Base-by-base conservation (phyloP, 2,888 invertebrate species). In the Steinernema scapterisci region DNA sequence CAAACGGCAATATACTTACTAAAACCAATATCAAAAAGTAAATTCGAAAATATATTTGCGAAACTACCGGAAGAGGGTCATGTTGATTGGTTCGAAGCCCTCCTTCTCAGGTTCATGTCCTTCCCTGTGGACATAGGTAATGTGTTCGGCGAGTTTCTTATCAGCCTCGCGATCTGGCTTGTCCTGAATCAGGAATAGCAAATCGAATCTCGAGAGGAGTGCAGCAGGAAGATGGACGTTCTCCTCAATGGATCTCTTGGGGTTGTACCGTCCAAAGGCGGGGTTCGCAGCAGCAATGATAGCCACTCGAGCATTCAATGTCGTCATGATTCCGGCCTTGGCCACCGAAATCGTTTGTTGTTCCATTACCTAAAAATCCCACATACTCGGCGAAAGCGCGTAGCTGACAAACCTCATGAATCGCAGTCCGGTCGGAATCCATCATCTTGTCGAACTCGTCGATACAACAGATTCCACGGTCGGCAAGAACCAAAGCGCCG, bases 381-480 rank as follows among this genome's bases (percentile, higher is more conserved):
- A 75, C 6, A 76, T 79, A 5, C 44, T 44, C 16, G 1, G 0
- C 0, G 43, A 71, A 63, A 48, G 3, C 9, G 38, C 38, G 9
- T 9, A 38, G 9, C 9, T 38, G 3, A 63, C 27, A 19, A 48
- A 96, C 96, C 90, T 97, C 96, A 88, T 97, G 96, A 83, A 97
- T 95, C 74, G 96, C 94, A 0, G 95, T 95, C 86, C 96, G 91
- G 89, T 99, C 97, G 52, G 90, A 89, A 81, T 99, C 97, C 71
- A 95, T 94, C 97, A 99, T 97, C 90, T 99, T 99, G 90, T 99
- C 99, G 89, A 99, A 99, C 90, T 99, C 99, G 88, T 99, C 99
- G 88, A 99, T 99, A 89, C 97, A 99, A 89, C 99, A 99, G 75
- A 85, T 86, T 72, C 86, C 86, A 19, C 82, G 79, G 76, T 86